Evolutionary conservation across 2,797 vertebrate genomes (phyloP).

Genomic region (Sarcophilus harrisii): DNA sequence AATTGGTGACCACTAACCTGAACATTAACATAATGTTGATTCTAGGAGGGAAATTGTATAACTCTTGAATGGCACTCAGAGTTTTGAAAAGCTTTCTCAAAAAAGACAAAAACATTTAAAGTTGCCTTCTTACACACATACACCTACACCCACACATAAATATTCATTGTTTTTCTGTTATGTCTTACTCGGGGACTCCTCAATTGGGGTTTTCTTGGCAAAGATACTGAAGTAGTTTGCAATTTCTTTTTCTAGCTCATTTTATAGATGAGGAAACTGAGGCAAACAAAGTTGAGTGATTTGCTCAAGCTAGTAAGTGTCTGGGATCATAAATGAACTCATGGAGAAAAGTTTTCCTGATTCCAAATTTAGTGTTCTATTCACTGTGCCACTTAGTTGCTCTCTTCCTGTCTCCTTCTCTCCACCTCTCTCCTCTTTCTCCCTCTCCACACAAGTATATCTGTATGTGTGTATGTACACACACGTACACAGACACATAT

Average conservation of each 20-base stretch:
- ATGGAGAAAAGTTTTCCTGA: background rate
- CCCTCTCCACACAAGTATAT: background rate
- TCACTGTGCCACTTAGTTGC: background rate
- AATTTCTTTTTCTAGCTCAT: background rate
- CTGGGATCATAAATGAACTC: background rate
- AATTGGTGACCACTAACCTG: conserved; percentile 50
- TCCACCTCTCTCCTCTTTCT: too few species aligned
- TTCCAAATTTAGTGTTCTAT: background rate
- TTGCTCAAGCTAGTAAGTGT: background rate
- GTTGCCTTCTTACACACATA: background rate
- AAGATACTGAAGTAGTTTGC: background rate
- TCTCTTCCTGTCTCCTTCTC: background rate
- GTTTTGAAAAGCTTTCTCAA: conserved; percentile 9
- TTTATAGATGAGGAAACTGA: background rate
- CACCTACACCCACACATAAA: background rate
- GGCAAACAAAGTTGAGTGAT: background rate
- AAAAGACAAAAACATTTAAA: background rate
- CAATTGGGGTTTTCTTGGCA: background rate
- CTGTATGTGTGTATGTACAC: background rate
- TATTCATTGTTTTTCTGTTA: background rate
- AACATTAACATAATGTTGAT: conserved; percentile 48
- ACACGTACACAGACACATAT: background rate
- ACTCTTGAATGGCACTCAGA: conserved; percentile 7
- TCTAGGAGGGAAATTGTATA: background rate
- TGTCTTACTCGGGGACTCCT: background rate